Evolutionary conservation across 2,113 vertebrate genomes (phyloP).

Genomic region (Chionis minor): DNA sequence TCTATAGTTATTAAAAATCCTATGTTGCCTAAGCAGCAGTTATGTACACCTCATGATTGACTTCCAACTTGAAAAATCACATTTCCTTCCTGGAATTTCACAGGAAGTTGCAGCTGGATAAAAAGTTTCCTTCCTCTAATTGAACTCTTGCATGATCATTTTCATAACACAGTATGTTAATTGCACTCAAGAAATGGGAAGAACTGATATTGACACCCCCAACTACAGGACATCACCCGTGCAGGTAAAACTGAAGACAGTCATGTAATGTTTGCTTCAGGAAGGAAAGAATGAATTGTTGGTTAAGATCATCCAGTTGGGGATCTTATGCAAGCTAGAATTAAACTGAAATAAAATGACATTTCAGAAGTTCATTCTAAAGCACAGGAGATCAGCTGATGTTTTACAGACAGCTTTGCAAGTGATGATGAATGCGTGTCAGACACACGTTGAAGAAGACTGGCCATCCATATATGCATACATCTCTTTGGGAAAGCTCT

Average conservation of each 20-base stretch:
- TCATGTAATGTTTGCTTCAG: neutral
- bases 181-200: neutral
- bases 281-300: neutral
- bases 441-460: neutral
- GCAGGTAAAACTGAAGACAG: neutral
- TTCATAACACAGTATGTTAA: neutral
- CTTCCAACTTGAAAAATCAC: conserved; percentile 21
- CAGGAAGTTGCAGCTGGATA: neutral
- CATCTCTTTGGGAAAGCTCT: neutral
- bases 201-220: neutral
- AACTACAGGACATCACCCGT: neutral
- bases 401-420: neutral
- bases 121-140: neutral
- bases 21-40: neutral
- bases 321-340: neutral
- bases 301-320: neutral
- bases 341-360: neutral
- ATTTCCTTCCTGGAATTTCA: conserved; percentile 23
- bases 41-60: neutral
- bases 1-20: neutral
- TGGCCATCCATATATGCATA: neutral
- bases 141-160: neutral
- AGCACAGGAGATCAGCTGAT: neutral
- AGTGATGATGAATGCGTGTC: neutral
- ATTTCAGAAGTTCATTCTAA: neutral